Percentiles rank a stretch among this genome's conserved stretches.
phyloP scores from a whole-genome alignment of 2,797 vertebrate species.

The Arctocebus calabarensis region DNA sequence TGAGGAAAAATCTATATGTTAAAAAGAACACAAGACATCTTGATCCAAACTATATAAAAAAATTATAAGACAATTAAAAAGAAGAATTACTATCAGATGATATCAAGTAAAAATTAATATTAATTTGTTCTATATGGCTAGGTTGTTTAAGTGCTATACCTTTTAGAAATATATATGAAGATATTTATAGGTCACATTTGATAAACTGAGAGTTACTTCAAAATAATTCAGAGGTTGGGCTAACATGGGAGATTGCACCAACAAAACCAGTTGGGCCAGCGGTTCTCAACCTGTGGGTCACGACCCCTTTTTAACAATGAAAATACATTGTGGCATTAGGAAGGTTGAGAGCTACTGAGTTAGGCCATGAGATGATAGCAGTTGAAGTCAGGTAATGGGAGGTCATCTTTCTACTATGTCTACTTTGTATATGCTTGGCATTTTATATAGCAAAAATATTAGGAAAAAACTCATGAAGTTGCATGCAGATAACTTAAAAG shows the following conservation, averaged over 20 bases:
- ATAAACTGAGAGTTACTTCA: neutral
- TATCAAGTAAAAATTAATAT: neutral
- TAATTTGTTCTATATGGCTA: neutral
- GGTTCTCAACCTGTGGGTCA: too few species aligned
- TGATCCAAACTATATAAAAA: neutral
- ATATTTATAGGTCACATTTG: neutral
- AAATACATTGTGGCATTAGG: too few species aligned
- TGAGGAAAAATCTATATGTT: neutral
- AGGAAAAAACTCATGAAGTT: neutral
- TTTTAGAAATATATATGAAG: neutral
- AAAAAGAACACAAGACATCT: neutral
- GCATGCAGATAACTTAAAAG: neutral
- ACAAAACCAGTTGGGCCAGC: neutral
- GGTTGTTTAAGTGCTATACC: neutral
- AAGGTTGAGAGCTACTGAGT: too few species aligned
- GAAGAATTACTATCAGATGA: neutral
- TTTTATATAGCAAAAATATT: slow-evolving; percentile 7
- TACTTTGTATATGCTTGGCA: neutral
- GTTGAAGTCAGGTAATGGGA: neutral
- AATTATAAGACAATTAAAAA: neutral
- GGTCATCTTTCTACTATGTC: neutral
- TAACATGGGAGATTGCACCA: neutral
- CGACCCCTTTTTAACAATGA: too few species aligned
- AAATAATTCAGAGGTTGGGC: neutral
- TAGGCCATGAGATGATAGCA: neutral